phyloP scores from a whole-genome alignment of 2,888 invertebrate genomes.

The Papilio demoleus region DNA sequence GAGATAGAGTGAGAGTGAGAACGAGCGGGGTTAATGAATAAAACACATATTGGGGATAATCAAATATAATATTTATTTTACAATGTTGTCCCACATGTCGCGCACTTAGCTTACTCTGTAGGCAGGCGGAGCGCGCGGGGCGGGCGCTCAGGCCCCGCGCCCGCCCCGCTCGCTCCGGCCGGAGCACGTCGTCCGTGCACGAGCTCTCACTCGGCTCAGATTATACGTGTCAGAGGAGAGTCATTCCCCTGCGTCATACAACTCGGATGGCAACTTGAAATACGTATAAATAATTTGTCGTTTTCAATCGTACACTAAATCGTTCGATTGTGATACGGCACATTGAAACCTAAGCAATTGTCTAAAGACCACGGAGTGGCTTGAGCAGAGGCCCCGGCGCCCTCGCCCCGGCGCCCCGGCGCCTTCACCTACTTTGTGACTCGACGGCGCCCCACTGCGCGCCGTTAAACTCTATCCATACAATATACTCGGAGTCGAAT shows the following conservation, averaged over 20 bases:
- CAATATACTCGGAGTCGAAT: conserved; percentile 17
- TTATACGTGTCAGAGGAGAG: conserved; percentile 20
- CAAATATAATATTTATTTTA: conserved; percentile 67
- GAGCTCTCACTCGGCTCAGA: conserved; percentile 23
- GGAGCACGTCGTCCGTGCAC: neutral
- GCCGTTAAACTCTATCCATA: neutral
- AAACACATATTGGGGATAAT: conserved; percentile 62
- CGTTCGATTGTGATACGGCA: neutral
- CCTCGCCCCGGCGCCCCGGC: neutral
- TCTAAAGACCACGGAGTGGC: conserved; percentile 5
- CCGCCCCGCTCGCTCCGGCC: neutral
- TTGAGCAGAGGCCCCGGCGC: conserved; percentile 33
- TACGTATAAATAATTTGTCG: neutral
- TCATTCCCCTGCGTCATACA: neutral
- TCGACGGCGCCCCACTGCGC: conserved; percentile 4
- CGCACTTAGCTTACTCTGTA: conserved; percentile 42
- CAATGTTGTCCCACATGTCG: conserved; percentile 55
- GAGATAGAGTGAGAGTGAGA: no score
- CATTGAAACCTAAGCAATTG: conserved; percentile 8
- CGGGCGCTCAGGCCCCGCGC: conserved; percentile 31
- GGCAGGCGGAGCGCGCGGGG: conserved; percentile 38
- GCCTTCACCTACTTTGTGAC: conserved; percentile 10
- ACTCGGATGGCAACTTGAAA: neutral
- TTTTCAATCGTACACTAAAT: neutral
- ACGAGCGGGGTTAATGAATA: conserved; percentile 14